Evolutionary conservation across 2,888 invertebrate genomes (phyloP).

Genomic region (Criorhina ranunculi): DNA sequence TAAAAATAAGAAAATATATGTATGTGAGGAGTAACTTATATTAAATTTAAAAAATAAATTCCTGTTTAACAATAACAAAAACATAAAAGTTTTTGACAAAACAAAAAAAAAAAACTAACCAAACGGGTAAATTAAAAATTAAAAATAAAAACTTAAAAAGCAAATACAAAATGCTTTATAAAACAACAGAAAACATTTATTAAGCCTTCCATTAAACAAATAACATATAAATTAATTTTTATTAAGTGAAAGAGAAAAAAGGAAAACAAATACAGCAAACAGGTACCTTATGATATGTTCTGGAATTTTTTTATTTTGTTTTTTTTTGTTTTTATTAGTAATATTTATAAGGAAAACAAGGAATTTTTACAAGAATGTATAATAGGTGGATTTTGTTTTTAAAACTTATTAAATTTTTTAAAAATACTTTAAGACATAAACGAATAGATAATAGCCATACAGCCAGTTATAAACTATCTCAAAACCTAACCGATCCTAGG

Average conservation of each 20-base stretch:
- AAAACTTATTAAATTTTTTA: background rate
- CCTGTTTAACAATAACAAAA: slow-evolving; percentile 18
- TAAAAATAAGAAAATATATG: slow-evolving; percentile 55
- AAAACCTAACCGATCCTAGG: too few species aligned
- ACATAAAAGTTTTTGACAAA: slow-evolving; percentile 11
- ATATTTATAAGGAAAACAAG: background rate
- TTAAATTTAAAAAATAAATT: slow-evolving; percentile 26
- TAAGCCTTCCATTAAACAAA: slow-evolving; percentile 33
- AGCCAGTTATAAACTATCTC: too few species aligned
- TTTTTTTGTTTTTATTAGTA: background rate
- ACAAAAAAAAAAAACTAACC: slow-evolving; percentile 19
- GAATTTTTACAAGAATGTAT: slow-evolving; percentile 6
- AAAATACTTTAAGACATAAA: background rate
- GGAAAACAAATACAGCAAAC: slow-evolving; percentile 24
- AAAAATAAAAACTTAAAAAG: slow-evolving; percentile 2
- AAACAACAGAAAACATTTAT: slow-evolving; percentile 5
- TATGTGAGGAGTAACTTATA: slow-evolving; percentile 8
- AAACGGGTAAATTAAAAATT: slow-evolving; percentile 8
- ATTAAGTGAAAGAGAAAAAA: slow-evolving; percentile 2
- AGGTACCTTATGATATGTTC: slow-evolving; percentile 40
- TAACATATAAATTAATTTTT: slow-evolving; percentile 1
- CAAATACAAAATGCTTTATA: background rate
- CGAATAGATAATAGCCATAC: too few species aligned
- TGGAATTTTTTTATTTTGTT: slow-evolving; percentile 19
- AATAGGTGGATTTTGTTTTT: background rate